Evolutionary conservation across 2,113 vertebrate species (phyloP).

Genomic region (Ardeotis arabs): DNA sequence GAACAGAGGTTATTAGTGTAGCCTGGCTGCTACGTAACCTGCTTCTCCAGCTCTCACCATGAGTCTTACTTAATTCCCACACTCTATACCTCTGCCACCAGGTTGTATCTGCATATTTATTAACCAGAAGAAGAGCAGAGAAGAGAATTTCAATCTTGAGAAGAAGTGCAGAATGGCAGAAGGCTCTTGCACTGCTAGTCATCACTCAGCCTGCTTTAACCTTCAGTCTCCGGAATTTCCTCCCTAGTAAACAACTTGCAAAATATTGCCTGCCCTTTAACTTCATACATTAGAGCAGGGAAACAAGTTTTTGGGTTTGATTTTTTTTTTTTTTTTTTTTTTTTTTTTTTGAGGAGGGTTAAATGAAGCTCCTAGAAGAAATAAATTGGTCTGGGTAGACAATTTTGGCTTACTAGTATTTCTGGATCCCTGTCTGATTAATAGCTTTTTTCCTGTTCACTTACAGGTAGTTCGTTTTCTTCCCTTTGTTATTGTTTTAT

Average conservation of each 20-base stretch:
- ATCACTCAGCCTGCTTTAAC: background rate
- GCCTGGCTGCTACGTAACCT: background rate
- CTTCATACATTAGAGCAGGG: background rate
- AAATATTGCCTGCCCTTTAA: background rate
- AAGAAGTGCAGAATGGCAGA: background rate
- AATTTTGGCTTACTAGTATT: background rate
- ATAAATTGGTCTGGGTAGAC: background rate
- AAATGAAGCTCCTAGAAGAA: background rate
- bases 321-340: no score
- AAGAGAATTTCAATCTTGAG: background rate
- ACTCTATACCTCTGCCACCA: background rate
- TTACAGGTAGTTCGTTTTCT: background rate
- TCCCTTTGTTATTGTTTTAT: background rate
- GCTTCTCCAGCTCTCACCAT: background rate
- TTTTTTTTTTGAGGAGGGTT: background rate
- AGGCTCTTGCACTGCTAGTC: background rate
- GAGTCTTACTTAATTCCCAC: conserved; percentile 39
- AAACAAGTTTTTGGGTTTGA: background rate
- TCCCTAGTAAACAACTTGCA: background rate
- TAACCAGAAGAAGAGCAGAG: background rate
- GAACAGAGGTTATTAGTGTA: conserved; percentile 15
- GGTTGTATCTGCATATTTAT: conserved; percentile 48
- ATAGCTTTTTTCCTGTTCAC: background rate
- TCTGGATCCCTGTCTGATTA: background rate
- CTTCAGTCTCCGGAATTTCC: background rate